Evolutionary conservation across 30 jellyfish, hydroid and myxozoan species (phyloP).

Genomic region (Catostylus mosaicus): DNA sequence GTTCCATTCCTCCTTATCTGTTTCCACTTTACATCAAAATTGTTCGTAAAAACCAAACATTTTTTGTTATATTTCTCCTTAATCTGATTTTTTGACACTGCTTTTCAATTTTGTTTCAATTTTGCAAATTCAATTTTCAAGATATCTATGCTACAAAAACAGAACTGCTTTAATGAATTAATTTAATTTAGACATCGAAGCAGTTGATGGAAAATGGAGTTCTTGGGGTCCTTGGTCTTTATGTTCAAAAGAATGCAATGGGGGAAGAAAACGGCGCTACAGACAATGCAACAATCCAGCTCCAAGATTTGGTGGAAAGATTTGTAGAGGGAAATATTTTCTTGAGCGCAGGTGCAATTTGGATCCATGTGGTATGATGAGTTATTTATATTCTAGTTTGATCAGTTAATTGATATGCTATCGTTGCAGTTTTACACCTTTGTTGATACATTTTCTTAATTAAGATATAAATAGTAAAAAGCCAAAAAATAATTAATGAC

Average conservation of each 20-base stretch:
- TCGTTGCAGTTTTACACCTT: too few species aligned
- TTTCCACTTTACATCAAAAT: too few species aligned
- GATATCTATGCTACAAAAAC: not conserved
- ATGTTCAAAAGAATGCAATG: slow-evolving; percentile 91
- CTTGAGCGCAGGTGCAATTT: slow-evolving; percentile 74
- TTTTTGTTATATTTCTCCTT: too few species aligned
- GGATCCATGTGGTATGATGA: slow-evolving; percentile 82
- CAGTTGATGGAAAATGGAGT: slow-evolving; percentile 89
- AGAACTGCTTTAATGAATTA: not conserved
- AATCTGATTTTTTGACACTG: not conserved
- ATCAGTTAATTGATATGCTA: too few species aligned
- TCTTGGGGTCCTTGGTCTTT: slow-evolving; percentile 86
- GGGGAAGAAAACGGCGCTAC: slow-evolving; percentile 82
- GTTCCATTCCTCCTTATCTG: too few species aligned
- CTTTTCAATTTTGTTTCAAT: not conserved
- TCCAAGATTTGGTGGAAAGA: slow-evolving; percentile 83
- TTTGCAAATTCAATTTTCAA: not conserved
- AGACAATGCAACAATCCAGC: slow-evolving; percentile 92
- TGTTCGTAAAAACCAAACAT: too few species aligned
- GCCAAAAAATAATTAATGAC: too few species aligned
- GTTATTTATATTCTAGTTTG: too few species aligned
- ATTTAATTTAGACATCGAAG: not conserved
- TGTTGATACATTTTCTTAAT: too few species aligned
- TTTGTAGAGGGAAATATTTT: slow-evolving; percentile 74
- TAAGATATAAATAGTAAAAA: too few species aligned